phyloP scores from a whole-genome alignment of 2,113 vertebrate species.

The Strix uralensis region DNA sequence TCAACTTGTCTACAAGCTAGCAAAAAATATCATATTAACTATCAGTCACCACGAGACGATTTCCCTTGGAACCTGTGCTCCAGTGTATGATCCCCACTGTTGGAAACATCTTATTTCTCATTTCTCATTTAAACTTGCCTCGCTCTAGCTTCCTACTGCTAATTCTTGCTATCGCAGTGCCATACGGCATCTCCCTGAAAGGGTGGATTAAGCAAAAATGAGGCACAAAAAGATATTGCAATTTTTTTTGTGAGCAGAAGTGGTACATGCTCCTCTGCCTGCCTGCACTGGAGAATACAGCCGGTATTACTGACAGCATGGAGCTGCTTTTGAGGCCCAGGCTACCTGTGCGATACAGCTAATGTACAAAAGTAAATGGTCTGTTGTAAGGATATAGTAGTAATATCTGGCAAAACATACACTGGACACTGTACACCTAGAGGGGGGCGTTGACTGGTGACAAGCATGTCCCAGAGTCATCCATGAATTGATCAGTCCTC shows the following conservation, averaged over 20 bases:
- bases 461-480: background rate
- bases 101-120: background rate
- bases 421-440: background rate
- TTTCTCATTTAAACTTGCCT: background rate
- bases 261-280: background rate
- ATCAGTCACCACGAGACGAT: background rate
- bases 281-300: background rate
- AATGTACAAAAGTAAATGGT: background rate
- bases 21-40: background rate
- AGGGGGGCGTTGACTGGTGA: background rate
- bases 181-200: background rate
- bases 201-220: background rate
- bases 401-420: background rate
- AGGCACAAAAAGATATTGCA: fast-evolving
- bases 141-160: background rate
- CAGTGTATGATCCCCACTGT: background rate
- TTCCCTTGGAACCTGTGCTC: background rate
- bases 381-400: background rate
- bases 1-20: background rate
- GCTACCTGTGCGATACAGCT: background rate
- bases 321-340: background rate
- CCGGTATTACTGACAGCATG: background rate
- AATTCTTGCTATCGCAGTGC: background rate
- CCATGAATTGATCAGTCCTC: background rate
- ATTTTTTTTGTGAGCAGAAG: background rate